Percentiles rank a stretch among this genome's conserved stretches.
Conservation (phyloP, 2,888 invertebrate genomes). For the Mycalesis mineus region DNA sequence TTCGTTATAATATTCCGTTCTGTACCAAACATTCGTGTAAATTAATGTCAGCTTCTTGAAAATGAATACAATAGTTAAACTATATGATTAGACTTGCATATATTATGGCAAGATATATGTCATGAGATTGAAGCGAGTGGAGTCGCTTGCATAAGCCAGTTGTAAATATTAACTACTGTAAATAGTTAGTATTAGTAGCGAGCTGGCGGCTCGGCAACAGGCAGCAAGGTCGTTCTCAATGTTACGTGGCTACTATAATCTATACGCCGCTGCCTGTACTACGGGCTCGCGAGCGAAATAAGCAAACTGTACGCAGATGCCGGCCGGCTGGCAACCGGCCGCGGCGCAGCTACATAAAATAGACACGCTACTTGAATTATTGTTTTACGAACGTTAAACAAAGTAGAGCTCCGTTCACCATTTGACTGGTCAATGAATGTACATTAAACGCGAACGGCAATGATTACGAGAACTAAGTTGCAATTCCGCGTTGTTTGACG, state of each 20-base stretch:
- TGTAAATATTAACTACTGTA: conserved; percentile 18
- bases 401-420: neutral
- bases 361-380: neutral
- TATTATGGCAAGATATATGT: too few relatives aligned
- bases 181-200: conserved; percentile 26
- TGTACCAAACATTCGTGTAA: too few relatives aligned
- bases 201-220: conserved; percentile 45
- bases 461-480: conserved; percentile 2
- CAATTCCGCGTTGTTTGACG: conserved; percentile 5
- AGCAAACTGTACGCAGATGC: conserved; percentile 25
- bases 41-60: too few relatives aligned
- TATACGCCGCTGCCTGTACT: conserved; percentile 16
- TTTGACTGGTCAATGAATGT: conserved; percentile 10
- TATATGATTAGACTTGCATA: too few relatives aligned
- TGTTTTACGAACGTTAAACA: neutral
- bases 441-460: conserved; percentile 2
- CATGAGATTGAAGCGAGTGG: too few relatives aligned
- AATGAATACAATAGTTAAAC: too few relatives aligned
- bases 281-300: conserved; percentile 11
- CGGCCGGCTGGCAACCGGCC: conserved; percentile 17
- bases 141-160: too few relatives aligned
- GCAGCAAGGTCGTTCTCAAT: conserved; percentile 68
- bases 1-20: too few relatives aligned
- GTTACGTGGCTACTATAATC: conserved; percentile 41
- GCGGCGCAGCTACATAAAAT: neutral